Evolutionary conservation across 1,140 invertebrate species (phyloP), one percentile per base, ranked within the genome.

Genomic region (Berghia stephanieae): DNA sequence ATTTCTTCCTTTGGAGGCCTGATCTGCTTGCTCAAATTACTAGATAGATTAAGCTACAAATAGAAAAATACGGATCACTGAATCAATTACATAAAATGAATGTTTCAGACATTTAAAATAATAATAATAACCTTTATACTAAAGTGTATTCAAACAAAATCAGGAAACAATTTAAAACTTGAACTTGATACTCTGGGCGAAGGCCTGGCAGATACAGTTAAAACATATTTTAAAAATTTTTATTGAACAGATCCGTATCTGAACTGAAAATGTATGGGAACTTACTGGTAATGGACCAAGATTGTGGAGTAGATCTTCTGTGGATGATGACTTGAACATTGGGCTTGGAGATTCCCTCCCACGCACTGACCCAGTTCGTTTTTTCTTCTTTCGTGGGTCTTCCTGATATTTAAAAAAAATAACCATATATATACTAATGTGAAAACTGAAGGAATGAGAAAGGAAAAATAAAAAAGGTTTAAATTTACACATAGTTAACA

Each of bases 201-300:
- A n/a, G n/a, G n/a, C n/a, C n/a, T n/a, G n/a, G n/a, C n/a, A n/a
- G n/a, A n/a, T n/a, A n/a, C n/a, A n/a, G n/a, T n/a, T n/a, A n/a
- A n/a, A n/a, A n/a, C n/a, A n/a, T n/a, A n/a, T n/a, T n/a, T n/a
- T n/a, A n/a, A n/a, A n/a, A n/a, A n/a, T n/a, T n/a, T n/a, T n/a
- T n/a, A n/a, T n/a, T n/a, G n/a, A n/a, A n/a, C n/a, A n/a, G n/a
- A n/a, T n/a, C n/a, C n/a, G n/a, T n/a, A n/a, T n/a, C n/a, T n/a
- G n/a, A n/a, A n/a, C n/a, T n/a, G n/a, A n/a, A n/a, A n/a, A n/a
- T n/a, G n/a, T n/a, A n/a, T n/a, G n/a, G n/a, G n/a, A n/a, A 83
- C 87, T 82, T 84, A 91, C 89, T 2, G 97, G 97, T 84, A 98
- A 90, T 13, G 96, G 94, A 75, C 96, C 96, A 66, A 99, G 91